Base-by-base conservation (phyloP, 2,888 invertebrate species). In the Polylopha cassiicola region DNA sequence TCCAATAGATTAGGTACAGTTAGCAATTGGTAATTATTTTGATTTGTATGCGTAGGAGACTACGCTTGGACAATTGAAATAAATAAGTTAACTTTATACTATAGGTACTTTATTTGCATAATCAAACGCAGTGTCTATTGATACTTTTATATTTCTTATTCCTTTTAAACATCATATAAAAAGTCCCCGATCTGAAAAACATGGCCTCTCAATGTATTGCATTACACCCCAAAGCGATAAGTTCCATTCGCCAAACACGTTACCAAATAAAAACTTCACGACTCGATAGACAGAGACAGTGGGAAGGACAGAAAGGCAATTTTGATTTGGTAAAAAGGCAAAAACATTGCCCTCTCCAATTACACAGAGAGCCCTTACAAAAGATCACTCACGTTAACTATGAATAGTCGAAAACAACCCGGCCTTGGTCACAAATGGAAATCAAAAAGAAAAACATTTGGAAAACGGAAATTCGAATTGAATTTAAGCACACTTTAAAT, bases 401-500 rank as follows among this genome's bases (percentile, higher is more conserved):
- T 80, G 79, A 81, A 81, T 79, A 76, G 73, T 60, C 70, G 71
- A 77, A 78, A 75, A 80, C 77, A 75, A 74, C 65, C 73, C 59
- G 61, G 65, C 64, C 47, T 67, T 68, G 67, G 69, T 66, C 69
- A 67, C 74, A 73, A 75, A 77, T 77, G 66, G 65, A 74, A 80
- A 81, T 64, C 75, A 74, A 80, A 77, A 81, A 75, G 71, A 72
- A 76, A 76, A 75, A 68, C 73, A 71, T 70, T 68, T 61, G 57
- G 60, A 62, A 72, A 68, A 72, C 75, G 74, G 76, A 79, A 79
- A 75, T 66, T 70, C 66, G 77, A 80, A 84, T 84, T 77, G 79
- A 78, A 82, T 84, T 82, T 80, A 80, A 85, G 84, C 76, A 80
- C 77, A 78, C 81, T 82, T 80, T 73, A 80, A 82, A 77, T 75